Evolutionary conservation across 1,140 invertebrate species (phyloP).

Genomic region (Nasonia longicornis): DNA sequence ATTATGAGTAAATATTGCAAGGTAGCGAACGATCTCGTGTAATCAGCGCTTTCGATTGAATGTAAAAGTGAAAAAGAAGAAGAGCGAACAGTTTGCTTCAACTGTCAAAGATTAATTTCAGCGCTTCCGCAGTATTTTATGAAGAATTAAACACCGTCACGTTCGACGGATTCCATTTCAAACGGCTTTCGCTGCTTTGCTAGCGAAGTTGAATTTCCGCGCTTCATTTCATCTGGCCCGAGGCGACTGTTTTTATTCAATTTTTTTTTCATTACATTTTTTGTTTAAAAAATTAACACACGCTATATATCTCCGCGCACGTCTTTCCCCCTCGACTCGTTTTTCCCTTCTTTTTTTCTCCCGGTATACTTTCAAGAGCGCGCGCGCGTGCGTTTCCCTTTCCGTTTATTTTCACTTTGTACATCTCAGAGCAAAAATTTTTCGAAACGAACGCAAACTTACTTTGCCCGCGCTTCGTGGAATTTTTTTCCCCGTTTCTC

Average conservation of each 20-base stretch:
- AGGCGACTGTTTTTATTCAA: neutral
- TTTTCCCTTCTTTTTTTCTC: neutral
- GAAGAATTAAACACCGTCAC: conserved; percentile 1
- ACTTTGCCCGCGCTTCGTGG: neutral
- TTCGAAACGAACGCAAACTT: neutral
- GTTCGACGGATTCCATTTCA: conserved; percentile 4
- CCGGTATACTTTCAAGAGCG: neutral
- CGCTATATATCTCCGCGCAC: neutral
- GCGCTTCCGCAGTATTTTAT: neutral
- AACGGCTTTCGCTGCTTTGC: neutral
- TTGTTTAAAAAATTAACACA: neutral
- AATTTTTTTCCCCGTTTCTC: neutral
- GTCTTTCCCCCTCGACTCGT: neutral
- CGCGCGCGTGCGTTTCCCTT: neutral
- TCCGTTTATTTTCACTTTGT: neutral
- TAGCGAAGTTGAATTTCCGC: neutral
- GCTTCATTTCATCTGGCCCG: neutral
- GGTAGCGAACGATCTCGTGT: neutral
- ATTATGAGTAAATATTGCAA: neutral
- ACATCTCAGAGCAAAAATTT: neutral
- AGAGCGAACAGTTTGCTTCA: neutral
- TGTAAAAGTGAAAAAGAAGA: neutral
- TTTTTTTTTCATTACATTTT: conserved; percentile 8
- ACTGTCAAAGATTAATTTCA: conserved; percentile 5
- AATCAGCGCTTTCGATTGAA: neutral